Conservation (phyloP, 2,113 vertebrate species). For the Mirounga angustirostris region DNA sequence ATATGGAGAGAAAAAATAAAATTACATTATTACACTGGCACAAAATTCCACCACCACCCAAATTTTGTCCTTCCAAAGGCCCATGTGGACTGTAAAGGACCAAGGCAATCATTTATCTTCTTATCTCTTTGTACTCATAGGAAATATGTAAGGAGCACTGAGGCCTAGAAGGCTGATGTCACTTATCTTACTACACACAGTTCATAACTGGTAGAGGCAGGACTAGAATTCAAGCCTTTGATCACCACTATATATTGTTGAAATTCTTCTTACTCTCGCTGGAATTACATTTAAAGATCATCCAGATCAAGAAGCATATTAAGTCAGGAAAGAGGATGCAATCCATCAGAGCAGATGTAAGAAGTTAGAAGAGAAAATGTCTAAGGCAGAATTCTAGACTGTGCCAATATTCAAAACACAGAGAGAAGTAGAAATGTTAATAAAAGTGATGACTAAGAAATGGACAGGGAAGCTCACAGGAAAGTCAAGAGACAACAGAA, state of each 20-base stretch:
- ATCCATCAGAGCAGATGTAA: not conserved
- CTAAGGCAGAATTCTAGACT: not conserved
- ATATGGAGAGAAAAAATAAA: not conserved
- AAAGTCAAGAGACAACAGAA: not conserved
- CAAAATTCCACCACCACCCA: not conserved
- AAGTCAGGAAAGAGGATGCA: not conserved
- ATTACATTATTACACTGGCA: not conserved
- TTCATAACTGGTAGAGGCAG: not conserved
- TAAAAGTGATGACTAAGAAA: not conserved
- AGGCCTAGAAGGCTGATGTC: not conserved
- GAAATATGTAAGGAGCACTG: not conserved
- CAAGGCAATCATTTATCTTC: not conserved
- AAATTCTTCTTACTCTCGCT: not conserved
- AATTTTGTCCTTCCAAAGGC: not conserved
- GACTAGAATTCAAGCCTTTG: not conserved
- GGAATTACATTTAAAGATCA: not conserved
- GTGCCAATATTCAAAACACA: not conserved
- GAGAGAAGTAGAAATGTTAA: not conserved
- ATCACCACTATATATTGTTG: not conserved
- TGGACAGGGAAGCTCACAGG: not conserved
- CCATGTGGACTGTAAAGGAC: not conserved
- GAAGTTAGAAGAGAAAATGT: not conserved
- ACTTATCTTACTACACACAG: not conserved
- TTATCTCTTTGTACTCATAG: not conserved
- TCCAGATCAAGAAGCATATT: not conserved